Base-by-base conservation (phyloP, 2,888 invertebrate genomes). In the Ormyrus pomaceus region DNA sequence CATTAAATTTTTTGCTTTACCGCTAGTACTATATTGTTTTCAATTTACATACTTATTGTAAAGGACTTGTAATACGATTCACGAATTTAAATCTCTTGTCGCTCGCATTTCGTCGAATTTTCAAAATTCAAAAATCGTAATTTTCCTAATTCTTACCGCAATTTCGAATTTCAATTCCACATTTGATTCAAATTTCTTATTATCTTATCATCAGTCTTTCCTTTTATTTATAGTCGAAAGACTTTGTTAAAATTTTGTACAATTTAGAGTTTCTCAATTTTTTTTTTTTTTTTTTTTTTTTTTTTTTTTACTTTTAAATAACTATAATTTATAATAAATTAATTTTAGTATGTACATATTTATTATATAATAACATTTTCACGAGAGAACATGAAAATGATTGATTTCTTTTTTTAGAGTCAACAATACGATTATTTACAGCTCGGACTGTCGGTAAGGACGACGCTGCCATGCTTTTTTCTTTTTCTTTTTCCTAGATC, bases 341-440 rank as follows among this genome's bases (percentile, higher is more conserved):
- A 78, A 56, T 68, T 68, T 81, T 80, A 80, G 80, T 83, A 64
- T 79, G 82, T 82, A 82, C 82, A 83, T 19, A 80, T 80, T 34
- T 78, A 65, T 82, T 78, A 83, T 81, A 73, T 73, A 34, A 34
- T 34, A 70, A 68, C 55, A 77, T 78, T 56, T 81, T 51, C 71
- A 65, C 75, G 62, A 66, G 56, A 61, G 71, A 56, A 68, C 51
- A 71, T 66, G 62, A 78, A 81, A 81, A 75, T 75, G 59, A 64
- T 73, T 64, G 66, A 5, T 71, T 78, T 78, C 53, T 64, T 61
- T 34, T 13, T 70, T 65, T 62, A 81, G 62, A 78, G 62, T 81
- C 78, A 81, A 81, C 81, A 81, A 78, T 75, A 68, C 62, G 55
- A 61, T 74, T 81, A 81, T 79, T 58, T 81, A 81, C 81, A 81